These are phyloP conservation scores for Mastacembelus armatus DNA, from an alignment of 2,797 vertebrate species.

Conservation along the genomic window DNA sequence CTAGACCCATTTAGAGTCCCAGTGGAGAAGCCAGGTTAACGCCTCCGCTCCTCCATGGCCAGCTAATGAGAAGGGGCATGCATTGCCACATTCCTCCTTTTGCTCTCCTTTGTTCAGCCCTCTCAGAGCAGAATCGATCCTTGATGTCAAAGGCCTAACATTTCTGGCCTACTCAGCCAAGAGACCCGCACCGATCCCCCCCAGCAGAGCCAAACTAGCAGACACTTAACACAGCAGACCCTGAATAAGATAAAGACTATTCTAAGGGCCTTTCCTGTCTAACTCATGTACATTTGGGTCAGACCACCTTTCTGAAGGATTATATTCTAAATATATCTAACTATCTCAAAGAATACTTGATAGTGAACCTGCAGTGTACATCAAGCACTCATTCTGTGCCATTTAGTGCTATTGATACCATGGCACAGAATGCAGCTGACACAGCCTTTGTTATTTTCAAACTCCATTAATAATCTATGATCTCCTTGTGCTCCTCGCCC, in stretches of 20 bases:
- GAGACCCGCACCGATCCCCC: slow-evolving; percentile 40
- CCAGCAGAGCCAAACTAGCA: slow-evolving; percentile 68
- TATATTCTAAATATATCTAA: slow-evolving; percentile 14
- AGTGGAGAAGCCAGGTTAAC: slow-evolving; percentile 71
- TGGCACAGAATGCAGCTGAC: slow-evolving; percentile 68
- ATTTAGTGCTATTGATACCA: slow-evolving; percentile 63
- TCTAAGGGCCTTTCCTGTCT: slow-evolving; percentile 13
- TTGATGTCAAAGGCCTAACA: slow-evolving; percentile 80
- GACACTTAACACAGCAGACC: slow-evolving; percentile 54
- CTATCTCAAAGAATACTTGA: slow-evolving; percentile 25
- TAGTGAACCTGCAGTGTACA: slow-evolving; percentile 29
- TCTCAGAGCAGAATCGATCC: slow-evolving; percentile 76
- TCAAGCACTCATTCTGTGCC: slow-evolving; percentile 44
- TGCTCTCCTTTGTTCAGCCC: slow-evolving; percentile 46
- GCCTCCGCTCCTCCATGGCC: slow-evolving; percentile 68
- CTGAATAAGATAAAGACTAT: slow-evolving; percentile 45
- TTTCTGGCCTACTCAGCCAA: slow-evolving; percentile 71
- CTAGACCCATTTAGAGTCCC: slow-evolving; percentile 69
- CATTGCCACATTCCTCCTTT: slow-evolving; percentile 53
- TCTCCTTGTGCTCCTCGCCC: slow-evolving; percentile 69
- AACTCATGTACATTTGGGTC: slow-evolving; percentile 8
- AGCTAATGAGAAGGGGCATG: slow-evolving; percentile 79
- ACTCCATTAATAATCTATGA: slow-evolving; percentile 79
- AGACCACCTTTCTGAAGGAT: slow-evolving; percentile 12
- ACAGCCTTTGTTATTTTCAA: slow-evolving; percentile 78